Evolutionary conservation across 2,797 vertebrate genomes (phyloP).

Genomic region (Thamnophis elegans): DNA sequence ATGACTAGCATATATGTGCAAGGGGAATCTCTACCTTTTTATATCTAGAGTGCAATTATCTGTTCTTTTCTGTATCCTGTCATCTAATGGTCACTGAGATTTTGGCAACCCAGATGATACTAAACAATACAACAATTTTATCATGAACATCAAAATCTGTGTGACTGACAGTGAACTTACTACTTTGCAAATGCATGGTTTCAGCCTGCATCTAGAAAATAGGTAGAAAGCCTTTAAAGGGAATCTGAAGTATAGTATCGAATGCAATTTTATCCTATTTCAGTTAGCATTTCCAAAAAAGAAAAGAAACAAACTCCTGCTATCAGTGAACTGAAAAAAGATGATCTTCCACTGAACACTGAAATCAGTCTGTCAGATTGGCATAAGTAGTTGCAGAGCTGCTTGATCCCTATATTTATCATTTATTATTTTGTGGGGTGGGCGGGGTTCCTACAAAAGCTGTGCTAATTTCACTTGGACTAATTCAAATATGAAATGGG

Average conservation of each 20-base stretch:
- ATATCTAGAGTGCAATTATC: not conserved
- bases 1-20: no score
- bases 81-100: not conserved
- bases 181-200: not conserved
- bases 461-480: conserved; percentile 1
- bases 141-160: not conserved
- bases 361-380: not conserved
- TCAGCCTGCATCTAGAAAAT: not conserved
- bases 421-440: not conserved
- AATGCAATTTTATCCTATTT: not conserved
- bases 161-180: not conserved
- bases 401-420: not conserved
- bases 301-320: not conserved
- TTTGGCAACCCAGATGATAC: not conserved
- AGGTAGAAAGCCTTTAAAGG: not conserved
- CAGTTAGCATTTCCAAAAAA: not conserved
- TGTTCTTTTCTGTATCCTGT: not conserved
- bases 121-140: not conserved
- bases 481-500: not conserved
- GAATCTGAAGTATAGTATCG: not conserved
- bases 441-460: not conserved
- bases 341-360: accelerated
- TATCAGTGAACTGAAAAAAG: not conserved
- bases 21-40: no score
- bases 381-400: accelerated